Conservation (phyloP, 2,888 invertebrate genomes). For the Ptilodon capucinus region DNA sequence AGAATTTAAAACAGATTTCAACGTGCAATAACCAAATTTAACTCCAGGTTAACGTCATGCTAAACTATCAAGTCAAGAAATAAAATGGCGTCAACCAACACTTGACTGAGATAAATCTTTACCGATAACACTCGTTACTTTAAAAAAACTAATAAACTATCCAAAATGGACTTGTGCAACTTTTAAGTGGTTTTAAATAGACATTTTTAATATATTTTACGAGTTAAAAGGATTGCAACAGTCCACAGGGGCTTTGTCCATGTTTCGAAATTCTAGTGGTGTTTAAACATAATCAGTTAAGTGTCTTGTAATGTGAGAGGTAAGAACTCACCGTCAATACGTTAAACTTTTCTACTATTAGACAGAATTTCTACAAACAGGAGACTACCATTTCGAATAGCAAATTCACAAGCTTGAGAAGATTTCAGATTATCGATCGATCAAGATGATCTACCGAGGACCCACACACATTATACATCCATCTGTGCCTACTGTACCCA, state of each 20-base stretch:
- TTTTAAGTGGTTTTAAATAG: slow-evolving; percentile 13
- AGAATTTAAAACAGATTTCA: background rate
- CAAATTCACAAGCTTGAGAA: too few species aligned
- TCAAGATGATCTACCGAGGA: too few species aligned
- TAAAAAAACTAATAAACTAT: background rate
- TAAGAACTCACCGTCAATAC: too few species aligned
- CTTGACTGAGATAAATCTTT: background rate
- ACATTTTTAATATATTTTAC: slow-evolving; percentile 10
- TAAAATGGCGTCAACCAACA: background rate
- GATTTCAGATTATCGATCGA: too few species aligned
- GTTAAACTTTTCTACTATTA: too few species aligned
- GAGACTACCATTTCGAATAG: too few species aligned
- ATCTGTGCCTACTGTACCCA: too few species aligned
- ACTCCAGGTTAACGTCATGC: background rate
- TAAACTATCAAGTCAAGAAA: background rate
- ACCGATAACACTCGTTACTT: background rate
- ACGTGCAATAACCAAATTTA: background rate
- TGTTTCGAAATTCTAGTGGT: slow-evolving; percentile 1
- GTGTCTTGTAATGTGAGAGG: too few species aligned
- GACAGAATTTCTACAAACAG: too few species aligned
- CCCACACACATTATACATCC: too few species aligned
- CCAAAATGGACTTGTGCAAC: slow-evolving; percentile 4
- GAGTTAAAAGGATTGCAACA: slow-evolving; percentile 3
- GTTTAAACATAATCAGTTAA: slow-evolving; percentile 7
- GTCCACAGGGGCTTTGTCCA: background rate